Evolutionary conservation across 1,140 invertebrate genomes (phyloP).

Genomic region (Hylaeus volcanicus): DNA sequence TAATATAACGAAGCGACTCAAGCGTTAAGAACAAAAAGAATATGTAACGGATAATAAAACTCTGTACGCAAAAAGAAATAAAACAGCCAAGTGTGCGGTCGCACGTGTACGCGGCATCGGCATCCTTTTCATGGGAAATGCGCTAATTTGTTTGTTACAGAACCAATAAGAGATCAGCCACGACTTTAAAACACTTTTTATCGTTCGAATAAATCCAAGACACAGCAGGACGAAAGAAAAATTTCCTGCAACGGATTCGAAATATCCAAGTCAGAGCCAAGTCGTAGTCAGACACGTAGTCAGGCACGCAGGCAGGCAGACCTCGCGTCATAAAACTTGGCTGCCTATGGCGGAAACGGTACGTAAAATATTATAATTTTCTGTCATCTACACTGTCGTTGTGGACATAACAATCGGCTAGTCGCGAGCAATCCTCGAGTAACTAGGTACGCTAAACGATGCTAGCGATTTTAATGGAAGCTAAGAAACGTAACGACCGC

Average conservation of each 20-base stretch:
- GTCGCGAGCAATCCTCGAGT: slow-evolving; percentile 1
- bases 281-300: neutral
- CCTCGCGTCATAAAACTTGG: neutral
- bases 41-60: too few relatives aligned
- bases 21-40: too few relatives aligned
- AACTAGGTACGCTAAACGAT: neutral
- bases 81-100: neutral
- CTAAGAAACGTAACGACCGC: slow-evolving; percentile 33
- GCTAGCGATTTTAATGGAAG: slow-evolving; percentile 49
- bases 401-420: slow-evolving; percentile 32
- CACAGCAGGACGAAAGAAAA: slow-evolving; percentile 4
- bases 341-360: slow-evolving; percentile 18
- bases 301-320: neutral
- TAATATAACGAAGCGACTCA: too few relatives aligned
- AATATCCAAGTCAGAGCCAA: neutral
- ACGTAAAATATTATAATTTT: slow-evolving; percentile 22
- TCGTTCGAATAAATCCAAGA: slow-evolving; percentile 25
- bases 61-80: neutral
- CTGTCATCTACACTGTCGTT: neutral
- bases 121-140: slow-evolving; percentile 59
- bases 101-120: neutral
- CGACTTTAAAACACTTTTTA: slow-evolving; percentile 33
- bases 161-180: slow-evolving; percentile 29
- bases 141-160: slow-evolving; percentile 64
- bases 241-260: neutral